phyloP scores from a whole-genome alignment of 1,140 invertebrate species.

The Potamilus streckersoni region DNA sequence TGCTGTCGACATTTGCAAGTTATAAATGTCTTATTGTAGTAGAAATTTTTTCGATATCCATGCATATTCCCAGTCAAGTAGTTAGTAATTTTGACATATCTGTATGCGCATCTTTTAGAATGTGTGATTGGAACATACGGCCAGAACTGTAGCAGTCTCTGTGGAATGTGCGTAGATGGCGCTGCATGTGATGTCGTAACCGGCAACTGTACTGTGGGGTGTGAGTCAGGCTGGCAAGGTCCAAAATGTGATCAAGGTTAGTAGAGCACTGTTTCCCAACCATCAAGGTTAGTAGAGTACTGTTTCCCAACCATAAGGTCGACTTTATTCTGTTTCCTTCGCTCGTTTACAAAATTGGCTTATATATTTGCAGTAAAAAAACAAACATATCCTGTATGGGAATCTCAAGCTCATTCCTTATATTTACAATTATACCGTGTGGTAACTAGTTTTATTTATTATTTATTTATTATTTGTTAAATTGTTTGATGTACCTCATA shows the following conservation, averaged over 20 bases:
- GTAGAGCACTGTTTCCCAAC: too few species aligned
- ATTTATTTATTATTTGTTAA: too few species aligned
- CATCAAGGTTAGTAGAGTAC: slow-evolving; percentile 1
- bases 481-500: too few species aligned
- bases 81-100: not conserved
- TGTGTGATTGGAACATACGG: slow-evolving; percentile 37
- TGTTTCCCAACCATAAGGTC: too few species aligned
- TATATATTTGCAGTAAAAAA: too few species aligned
- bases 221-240: slow-evolving; percentile 20
- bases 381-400: too few species aligned
- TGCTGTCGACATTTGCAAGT: not conserved
- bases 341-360: too few species aligned
- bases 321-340: too few species aligned
- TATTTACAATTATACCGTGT: too few species aligned
- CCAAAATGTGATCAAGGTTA: slow-evolving; percentile 19
- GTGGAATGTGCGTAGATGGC: slow-evolving; percentile 35
- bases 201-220: slow-evolving; percentile 31
- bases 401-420: too few species aligned
- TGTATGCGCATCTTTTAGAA: slow-evolving; percentile 13
- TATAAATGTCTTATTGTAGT: not conserved
- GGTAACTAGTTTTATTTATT: too few species aligned
- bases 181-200: slow-evolving; percentile 30
- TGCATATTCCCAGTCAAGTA: not conserved
- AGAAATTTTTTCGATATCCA: not conserved
- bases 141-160: slow-evolving; percentile 29